Evolutionary conservation across 1,140 invertebrate genomes (phyloP).

Genomic region (Caligus rogercresseyi): DNA sequence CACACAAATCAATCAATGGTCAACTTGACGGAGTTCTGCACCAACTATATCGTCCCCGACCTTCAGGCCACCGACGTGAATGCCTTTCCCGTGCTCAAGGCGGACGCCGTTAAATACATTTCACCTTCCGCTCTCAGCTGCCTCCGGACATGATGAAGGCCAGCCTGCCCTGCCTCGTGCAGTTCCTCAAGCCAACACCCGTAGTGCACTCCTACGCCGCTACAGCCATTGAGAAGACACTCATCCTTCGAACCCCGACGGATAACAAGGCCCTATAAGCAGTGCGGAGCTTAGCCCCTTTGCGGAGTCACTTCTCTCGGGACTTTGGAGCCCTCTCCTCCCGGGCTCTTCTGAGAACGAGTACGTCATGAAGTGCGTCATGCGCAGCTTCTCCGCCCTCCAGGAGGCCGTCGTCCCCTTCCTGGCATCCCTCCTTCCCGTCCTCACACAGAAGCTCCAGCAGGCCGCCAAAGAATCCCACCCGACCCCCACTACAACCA

Average conservation of each 20-base stretch:
- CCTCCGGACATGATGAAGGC: conserved; percentile 53
- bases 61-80: conserved; percentile 53
- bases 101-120: conserved; percentile 90
- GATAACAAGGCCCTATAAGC: conserved; percentile 40
- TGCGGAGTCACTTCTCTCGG: conserved; percentile 45
- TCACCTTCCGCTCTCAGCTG: conserved; percentile 79
- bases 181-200: conserved; percentile 48
- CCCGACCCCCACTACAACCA: conserved; percentile 93
- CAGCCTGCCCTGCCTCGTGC: conserved; percentile 55
- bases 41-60: conserved; percentile 64
- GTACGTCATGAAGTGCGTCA: conserved; percentile 91
- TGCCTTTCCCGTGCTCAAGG: conserved; percentile 72
- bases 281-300: conserved; percentile 38
- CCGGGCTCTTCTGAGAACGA: conserved; percentile 75
- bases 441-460: conserved; percentile 61
- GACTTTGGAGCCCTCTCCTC: conserved; percentile 49
- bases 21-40: conserved; percentile 67
- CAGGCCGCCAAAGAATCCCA: conserved; percentile 82
- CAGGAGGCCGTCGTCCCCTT: conserved; percentile 63
- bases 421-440: conserved; percentile 54
- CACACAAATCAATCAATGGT: conserved; percentile 79
- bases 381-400: conserved; percentile 62
- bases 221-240: conserved; percentile 68
- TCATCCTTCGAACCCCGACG: conserved; percentile 43
- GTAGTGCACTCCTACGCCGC: conserved; percentile 92